These are phyloP conservation scores for Steinernema carpocapsae DNA, from an alignment of 2,888 invertebrate genomes.

Conservation along the genomic window DNA sequence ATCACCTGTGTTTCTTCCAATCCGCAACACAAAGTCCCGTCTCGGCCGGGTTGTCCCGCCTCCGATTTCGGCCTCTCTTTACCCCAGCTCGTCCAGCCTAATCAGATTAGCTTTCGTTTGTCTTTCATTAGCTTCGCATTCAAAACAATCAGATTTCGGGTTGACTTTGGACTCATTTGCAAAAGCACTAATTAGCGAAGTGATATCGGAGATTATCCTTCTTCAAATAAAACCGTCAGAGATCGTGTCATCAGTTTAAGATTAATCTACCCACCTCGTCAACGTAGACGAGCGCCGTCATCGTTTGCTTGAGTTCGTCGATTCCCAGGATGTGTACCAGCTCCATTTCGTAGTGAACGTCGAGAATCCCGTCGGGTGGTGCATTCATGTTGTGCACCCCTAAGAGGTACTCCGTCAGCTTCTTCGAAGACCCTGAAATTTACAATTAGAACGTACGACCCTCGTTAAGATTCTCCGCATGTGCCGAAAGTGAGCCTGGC, in stretches of 20 bases:
- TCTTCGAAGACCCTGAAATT: conserved; percentile 58
- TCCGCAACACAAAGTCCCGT: too few species aligned
- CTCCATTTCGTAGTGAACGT: conserved; percentile 62
- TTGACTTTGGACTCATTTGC: background rate
- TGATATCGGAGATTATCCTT: background rate
- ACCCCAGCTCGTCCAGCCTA: background rate
- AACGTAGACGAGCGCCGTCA: conserved; percentile 66
- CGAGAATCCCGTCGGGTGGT: conserved; percentile 63
- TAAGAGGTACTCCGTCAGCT: conserved; percentile 61
- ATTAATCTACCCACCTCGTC: conserved; percentile 63
- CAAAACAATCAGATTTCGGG: background rate
- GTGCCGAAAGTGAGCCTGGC: too few species aligned
- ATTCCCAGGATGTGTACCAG: conserved; percentile 66
- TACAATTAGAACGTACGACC: background rate
- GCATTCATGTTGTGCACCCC: conserved; percentile 59
- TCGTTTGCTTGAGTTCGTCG: conserved; percentile 67
- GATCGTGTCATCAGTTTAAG: background rate
- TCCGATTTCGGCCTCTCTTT: too few species aligned
- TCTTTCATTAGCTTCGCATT: background rate
- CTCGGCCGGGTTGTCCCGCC: too few species aligned
- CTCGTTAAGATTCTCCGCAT: background rate
- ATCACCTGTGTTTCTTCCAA: too few species aligned
- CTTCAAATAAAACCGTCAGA: background rate
- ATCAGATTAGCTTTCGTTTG: conserved; percentile 3
- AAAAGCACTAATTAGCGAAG: background rate